Conservation (phyloP, 1,140 invertebrate species). For the Neelides sp. region DNA sequence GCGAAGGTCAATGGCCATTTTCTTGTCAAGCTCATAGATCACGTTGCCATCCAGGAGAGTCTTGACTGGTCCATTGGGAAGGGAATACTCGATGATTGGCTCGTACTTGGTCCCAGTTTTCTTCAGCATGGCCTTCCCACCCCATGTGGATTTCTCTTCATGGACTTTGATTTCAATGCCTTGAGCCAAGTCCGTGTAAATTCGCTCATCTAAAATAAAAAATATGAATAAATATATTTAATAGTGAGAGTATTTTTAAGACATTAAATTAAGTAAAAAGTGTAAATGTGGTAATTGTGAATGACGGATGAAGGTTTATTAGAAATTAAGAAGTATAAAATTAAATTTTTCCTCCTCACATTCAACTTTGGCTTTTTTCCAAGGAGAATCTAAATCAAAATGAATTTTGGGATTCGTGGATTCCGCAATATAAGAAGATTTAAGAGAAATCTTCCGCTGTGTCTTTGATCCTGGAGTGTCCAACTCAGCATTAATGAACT, state of each 20-base stretch:
- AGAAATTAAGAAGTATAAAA: neutral
- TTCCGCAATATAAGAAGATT: constrained; percentile 40
- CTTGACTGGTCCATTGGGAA: constrained; percentile 35
- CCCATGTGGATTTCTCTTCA: constrained; percentile 41
- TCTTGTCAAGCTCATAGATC: constrained; percentile 7
- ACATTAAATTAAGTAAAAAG: neutral
- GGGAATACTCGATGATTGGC: constrained; percentile 53
- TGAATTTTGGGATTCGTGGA: constrained; percentile 39
- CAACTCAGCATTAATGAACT: too few species aligned
- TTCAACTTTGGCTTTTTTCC: constrained; percentile 43
- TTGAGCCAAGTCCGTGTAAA: constrained; percentile 38
- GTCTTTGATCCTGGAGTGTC: constrained; percentile 54
- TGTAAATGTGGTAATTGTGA: neutral
- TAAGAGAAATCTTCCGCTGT: constrained; percentile 45
- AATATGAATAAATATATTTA: too few species aligned
- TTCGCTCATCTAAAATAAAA: constrained; percentile 21
- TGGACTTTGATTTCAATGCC: constrained; percentile 6
- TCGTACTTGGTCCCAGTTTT: constrained; percentile 48
- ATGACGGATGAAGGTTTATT: neutral
- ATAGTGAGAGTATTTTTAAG: neutral
- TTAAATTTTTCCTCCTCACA: constrained; percentile 28
- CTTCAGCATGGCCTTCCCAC: constrained; percentile 47
- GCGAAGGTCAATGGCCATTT: constrained; percentile 15
- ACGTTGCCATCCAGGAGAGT: constrained; percentile 25
- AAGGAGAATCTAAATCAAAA: constrained; percentile 44